Percentiles rank a stretch among this genome's conserved stretches.
These are phyloP conservation scores for Cygnus atratus DNA, from an alignment of 2,113 vertebrate species.

Conservation along the genomic window DNA sequence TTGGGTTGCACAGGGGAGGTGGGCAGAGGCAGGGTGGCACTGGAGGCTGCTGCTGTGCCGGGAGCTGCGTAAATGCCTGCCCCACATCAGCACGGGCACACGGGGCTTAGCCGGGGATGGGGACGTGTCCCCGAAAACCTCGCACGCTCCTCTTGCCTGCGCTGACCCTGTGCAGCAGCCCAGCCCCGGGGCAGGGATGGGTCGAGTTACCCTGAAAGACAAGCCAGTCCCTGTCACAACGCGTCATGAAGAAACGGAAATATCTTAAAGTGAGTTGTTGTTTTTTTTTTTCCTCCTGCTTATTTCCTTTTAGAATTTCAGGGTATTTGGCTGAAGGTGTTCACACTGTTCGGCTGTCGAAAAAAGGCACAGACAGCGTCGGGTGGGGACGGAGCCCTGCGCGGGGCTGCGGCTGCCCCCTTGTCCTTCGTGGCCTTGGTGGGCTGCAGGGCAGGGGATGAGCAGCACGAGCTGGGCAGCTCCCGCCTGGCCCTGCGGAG, in stretches of 20 bases:
- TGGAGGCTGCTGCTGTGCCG: background rate
- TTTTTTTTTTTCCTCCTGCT: background rate
- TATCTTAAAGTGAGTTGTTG: background rate
- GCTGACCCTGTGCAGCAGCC: background rate
- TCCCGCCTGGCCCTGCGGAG: background rate
- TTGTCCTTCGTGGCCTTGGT: background rate
- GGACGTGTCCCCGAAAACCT: background rate
- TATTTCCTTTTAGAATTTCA: background rate
- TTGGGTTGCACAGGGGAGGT: background rate
- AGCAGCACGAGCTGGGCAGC: fast-evolving
- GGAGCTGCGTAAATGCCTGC: background rate
- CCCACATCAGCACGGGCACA: background rate
- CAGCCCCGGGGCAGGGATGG: background rate
- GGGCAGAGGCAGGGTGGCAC: background rate
- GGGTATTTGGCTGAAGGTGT: background rate
- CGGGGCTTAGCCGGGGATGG: fast-evolving
- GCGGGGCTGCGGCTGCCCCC: background rate
- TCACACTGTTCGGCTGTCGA: background rate
- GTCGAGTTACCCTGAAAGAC: background rate
- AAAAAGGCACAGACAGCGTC: fast-evolving
- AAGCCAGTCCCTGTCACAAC: background rate
- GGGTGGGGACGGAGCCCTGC: fast-evolving
- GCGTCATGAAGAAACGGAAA: background rate
- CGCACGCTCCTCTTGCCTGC: fast-evolving
- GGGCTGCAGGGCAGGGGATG: background rate